Evolutionary conservation across 2,113 vertebrate genomes (phyloP), one percentile per base, ranked within the genome.

Genomic region (Trematocara stigmaticum): DNA sequence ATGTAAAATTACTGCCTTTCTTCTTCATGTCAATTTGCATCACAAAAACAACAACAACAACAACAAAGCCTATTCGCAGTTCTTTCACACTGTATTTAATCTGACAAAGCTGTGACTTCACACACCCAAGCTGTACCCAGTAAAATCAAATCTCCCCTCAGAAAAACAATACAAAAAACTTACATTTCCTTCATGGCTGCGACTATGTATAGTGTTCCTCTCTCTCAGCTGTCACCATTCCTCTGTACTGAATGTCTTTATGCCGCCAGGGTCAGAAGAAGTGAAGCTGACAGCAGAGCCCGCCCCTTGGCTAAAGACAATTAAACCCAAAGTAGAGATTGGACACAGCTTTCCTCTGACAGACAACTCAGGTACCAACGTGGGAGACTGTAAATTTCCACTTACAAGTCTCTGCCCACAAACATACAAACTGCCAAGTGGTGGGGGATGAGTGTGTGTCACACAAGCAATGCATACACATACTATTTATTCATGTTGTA

Each of bases 181-280:
- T 94, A 96, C 96, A 96, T 93, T 95, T 96, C 96, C 92, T 95
- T 96, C 96, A 96, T 96, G 94, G 95, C 94, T 92, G 93, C 74
- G 20, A 66, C 84, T 93, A 91, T 92, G 86, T 92, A 89, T 88
- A 90, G 81, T 57, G 91, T 89, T 86, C 85, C 84, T 89, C 87
- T 92, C 85, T 76, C 89, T 95, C 94, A 93, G 94, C 93, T 94
- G 95, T 96, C 92, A 95, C 94, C 95, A 95, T 95, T 93, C 95
- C 94, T 94, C 93, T 94, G 92, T 92, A 92, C 94, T 87, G 92
- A 95, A 87, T 83, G 93, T 79, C 91, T 94, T 94, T 93, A 94
- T 94, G 92, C 91, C 31, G 84, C 81, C 92, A 89, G 38, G 92
- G 88, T 91, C 90, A 95, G 79, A 87, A 89, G 88, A 89, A 94